A percentile compares a stretch with the other conserved stretches of the same genome.
phyloP scores from a whole-genome alignment of 1,140 invertebrate species.

The Drosophila eugracilis region DNA sequence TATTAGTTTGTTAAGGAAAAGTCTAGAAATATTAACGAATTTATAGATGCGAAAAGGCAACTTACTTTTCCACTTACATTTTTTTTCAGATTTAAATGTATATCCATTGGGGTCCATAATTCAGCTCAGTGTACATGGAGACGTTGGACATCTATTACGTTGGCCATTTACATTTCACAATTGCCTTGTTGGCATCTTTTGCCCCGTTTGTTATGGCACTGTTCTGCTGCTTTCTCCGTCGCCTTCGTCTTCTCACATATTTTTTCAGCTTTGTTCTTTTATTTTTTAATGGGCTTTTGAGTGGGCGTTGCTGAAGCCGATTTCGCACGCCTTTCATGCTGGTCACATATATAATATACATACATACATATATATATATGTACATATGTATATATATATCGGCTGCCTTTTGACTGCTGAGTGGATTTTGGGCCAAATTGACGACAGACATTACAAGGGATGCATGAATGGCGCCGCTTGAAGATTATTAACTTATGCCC shows the following conservation, averaged over 20 bases:
- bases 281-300: slow-evolving; percentile 67
- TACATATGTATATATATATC: neutral
- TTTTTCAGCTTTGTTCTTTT: slow-evolving; percentile 40
- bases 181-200: slow-evolving; percentile 80
- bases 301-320: slow-evolving; percentile 51
- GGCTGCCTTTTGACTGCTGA: slow-evolving; percentile 30
- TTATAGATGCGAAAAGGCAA: no score
- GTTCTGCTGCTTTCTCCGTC: slow-evolving; percentile 15
- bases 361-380: neutral
- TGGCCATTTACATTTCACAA: slow-evolving; percentile 79
- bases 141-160: slow-evolving; percentile 74
- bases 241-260: neutral
- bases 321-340: slow-evolving; percentile 38
- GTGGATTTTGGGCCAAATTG: slow-evolving; percentile 53
- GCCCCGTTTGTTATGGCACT: slow-evolving; percentile 44
- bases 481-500: slow-evolving; percentile 33
- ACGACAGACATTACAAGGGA: slow-evolving; percentile 31
- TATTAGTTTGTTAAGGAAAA: no score
- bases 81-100: neutral
- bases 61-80: no score
- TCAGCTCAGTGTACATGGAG: slow-evolving; percentile 16
- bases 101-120: neutral
- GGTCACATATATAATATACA: slow-evolving; percentile 6
- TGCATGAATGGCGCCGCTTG: slow-evolving; percentile 19
- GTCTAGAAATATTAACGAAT: no score